Base-by-base conservation (phyloP, 92 coral and sea anemone genomes). In the Palythoa caribaeorum region DNA sequence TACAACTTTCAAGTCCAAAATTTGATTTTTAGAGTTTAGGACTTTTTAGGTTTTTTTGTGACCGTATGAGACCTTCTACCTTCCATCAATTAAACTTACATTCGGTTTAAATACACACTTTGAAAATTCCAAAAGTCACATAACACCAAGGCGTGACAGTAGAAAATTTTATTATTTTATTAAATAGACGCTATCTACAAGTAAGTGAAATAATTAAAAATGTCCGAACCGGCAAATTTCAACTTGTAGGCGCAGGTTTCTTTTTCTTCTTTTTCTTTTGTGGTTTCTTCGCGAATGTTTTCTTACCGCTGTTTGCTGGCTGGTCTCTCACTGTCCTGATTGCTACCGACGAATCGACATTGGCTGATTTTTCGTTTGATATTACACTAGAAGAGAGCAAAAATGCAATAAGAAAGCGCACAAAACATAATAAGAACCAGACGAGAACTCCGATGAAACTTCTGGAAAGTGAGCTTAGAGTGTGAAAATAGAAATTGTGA, bases 201-300 rank as follows among this genome's bases (percentile, higher is more conserved):
- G 70, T 16, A 35, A 63, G 84, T 39, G 71, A 48, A 59, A 59
- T 15, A 59, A 79, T 37, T 59, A 17, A 79, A 62, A 60, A 66
- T 17, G 71, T 6, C 17, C 48, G 50, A 77, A 36, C 44, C 60
- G 36, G 36, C 13, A 65, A 3, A 15, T 50, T 28, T 79, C 86
- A 81, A 28, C 62, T 81, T 21, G n/a, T 62, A 10, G 1, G 6
- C 14, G 52, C 35, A 20, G 85, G 39, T 80, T 52, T 50, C 66
- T 80, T 80, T 60, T 66, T 81, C 75, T 81, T 81, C 86, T 81
- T 81, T 79, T 62, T 79, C 86, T 44, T 81, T 66, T 66, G 86
- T 65, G 86, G 40, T n/a, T 81, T 81, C 86, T 81, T 81, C 52
- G 73, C 38, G 12, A 13, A 13, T 65, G 76, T 48, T 48, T 81